Evolutionary conservation across 2,888 invertebrate species (phyloP), one percentile per base, ranked within the genome.

Genomic region (Aspidapion aeneum): DNA sequence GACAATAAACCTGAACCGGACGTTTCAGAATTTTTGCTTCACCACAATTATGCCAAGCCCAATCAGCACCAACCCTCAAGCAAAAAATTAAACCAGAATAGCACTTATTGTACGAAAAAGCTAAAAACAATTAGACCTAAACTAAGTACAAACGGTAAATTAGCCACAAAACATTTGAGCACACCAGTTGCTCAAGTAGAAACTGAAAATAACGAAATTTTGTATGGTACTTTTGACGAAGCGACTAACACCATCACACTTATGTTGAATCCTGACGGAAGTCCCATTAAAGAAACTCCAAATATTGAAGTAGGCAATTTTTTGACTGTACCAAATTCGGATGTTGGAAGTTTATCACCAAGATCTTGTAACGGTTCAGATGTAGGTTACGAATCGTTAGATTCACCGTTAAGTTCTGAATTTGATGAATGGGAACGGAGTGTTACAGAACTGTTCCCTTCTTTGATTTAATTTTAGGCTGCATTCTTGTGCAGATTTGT

Each of bases 371-470:
- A 65, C 18, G 69, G 70, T 18, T 85, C 86, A n/a, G 88, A 89
- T 74, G 82, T 82, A 70, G 88, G 88, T 1, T 89, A 89, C 71
- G 88, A 88, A 74, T 88, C 88, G 0, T 80, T 87, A 55, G 86
- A 83, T 66, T 88, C 89, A 0, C 87, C 88, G 1, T 66, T 69
- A 56, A 70, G 63, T 51, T 58, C 78, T 18, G 75, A 78, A 2
- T 89, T 90, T 75, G 82, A 88, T 73, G 51, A 65, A 57, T 91
- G 90, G 90, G 88, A 89, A 74, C 87, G 87, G 74, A 88, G 88
- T 71, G 87, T 91, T 72, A 87, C 89, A 66, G 91, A 91, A 79
- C 80, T 93, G 70, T 93, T 93, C 79, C 91, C 92, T 49, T 86
- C 86, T 66, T 81, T 92, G 74, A 84, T 87, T 60, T 91, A 83